phyloP scores from a whole-genome alignment of 1,140 invertebrate species.

The Oryctes rhinoceros region DNA sequence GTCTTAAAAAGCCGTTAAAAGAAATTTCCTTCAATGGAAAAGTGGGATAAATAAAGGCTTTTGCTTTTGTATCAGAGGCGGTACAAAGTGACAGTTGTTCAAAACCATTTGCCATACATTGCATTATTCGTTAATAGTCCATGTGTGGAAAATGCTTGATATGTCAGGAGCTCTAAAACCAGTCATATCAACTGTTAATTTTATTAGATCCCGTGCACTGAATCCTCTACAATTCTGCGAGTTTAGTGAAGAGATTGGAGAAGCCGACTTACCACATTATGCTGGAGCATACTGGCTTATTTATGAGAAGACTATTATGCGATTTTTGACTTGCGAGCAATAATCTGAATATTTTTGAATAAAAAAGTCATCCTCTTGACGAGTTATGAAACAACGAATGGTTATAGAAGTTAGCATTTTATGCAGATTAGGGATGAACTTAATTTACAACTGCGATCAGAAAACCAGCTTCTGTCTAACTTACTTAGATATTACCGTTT shows the following conservation, averaged over 20 bases:
- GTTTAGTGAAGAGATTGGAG: no score
- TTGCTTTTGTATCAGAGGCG: neutral
- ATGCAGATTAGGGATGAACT: neutral
- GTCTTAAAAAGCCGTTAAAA: constrained; percentile 52
- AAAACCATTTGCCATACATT: constrained; percentile 45
- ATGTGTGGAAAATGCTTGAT: constrained; percentile 48
- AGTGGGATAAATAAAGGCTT: constrained; percentile 44
- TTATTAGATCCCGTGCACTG: no score
- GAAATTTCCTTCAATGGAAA: constrained; percentile 48
- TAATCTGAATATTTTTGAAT: no score
- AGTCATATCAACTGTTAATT: no score
- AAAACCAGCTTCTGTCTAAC: no score
- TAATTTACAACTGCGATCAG: no score
- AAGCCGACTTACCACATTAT: no score
- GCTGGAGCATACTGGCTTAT: no score
- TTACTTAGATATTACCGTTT: no score
- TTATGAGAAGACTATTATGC: no score
- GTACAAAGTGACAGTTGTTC: constrained; percentile 4
- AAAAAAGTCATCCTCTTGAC: neutral
- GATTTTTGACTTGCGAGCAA: no score
- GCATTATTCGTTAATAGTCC: constrained; percentile 49
- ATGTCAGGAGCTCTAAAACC: constrained; percentile 48
- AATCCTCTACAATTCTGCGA: no score
- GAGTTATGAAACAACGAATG: neutral
- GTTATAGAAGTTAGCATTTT: neutral